Base-by-base conservation (phyloP, 2,888 invertebrate species). In the Omphaloscelis lunosa region DNA sequence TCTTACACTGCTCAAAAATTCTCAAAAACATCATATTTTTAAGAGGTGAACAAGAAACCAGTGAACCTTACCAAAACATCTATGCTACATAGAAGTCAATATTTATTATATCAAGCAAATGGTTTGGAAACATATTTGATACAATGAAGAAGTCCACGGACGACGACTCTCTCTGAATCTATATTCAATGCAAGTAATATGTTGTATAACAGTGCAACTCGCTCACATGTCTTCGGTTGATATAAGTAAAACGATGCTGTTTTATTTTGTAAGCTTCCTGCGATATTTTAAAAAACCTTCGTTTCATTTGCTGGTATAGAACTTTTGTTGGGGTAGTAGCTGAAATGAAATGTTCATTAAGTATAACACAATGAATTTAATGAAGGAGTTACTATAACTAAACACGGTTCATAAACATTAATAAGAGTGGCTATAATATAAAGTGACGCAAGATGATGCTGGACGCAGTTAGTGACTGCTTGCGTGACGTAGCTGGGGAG, bases 101-200 rank as follows among this genome's bases (percentile, higher is more conserved):
- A 68, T 79, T 62, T 65, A 77, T 29, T 15, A 53, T 68, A 71
- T 39, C 4, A 71, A 70, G 23, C 61, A 80, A 77, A 70, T 69
- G 63, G 76, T 69, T 74, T 74, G 73, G 58, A 68, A 73, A 62
- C 61, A 66, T 48, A 71, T 75, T 73, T 29, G n/a, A 84, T 72
- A 45, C 61, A 69, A 69, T 77, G 58, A 59, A 74, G 53, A 48
- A 41, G 58, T 20, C 61, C 66, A 53, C 45, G 58, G 41, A 59
- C 68, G 45, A n/a, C 77, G 48, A 82, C 84, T 88, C 86, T 87
- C 86, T 68, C 84, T 75, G 56, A 51, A 86, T 88, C 72, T 75
- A 74, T 88, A 88, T 84, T 83, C 81, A 72, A 62, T 79, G 71
- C 78, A 77, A 75, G 85, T 73, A 70, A 61, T 67, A 48, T 77